These are phyloP conservation scores for Gryllus longicercus DNA, from an alignment of 2,888 invertebrate species.

Conservation along the genomic window DNA sequence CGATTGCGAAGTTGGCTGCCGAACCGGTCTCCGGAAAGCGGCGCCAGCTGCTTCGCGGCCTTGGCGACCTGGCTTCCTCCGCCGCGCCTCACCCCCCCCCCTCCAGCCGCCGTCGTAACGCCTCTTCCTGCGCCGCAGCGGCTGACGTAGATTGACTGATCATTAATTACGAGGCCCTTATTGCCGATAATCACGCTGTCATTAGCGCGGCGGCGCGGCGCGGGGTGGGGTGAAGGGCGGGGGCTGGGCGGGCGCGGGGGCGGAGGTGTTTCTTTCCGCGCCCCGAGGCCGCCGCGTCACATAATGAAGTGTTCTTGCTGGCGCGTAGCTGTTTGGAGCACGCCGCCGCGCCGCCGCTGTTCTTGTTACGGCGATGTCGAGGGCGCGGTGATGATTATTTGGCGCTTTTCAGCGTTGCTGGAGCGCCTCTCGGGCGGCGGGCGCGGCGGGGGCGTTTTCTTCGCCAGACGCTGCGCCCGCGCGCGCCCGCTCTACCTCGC, in stretches of 20 bases:
- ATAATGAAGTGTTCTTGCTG: constrained; percentile 17
- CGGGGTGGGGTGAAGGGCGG: neutral
- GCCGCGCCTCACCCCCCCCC: neutral
- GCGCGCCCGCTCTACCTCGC: neutral
- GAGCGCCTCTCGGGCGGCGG: neutral
- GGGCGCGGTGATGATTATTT: constrained; percentile 17
- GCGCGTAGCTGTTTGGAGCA: constrained; percentile 17
- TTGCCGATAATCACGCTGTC: constrained; percentile 17
- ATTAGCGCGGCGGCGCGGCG: neutral
- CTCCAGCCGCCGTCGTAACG: neutral
- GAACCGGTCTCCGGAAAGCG: neutral
- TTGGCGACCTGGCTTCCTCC: neutral
- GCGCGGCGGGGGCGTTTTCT: neutral
- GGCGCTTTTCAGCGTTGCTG: constrained; percentile 2
- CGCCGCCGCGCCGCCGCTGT: constrained; percentile 1
- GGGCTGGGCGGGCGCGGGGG: neutral
- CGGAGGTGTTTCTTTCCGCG: constrained; percentile 11
- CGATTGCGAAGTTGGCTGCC: no score
- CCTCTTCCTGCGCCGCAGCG: neutral
- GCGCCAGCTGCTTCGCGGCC: neutral
- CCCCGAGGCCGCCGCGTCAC: neutral
- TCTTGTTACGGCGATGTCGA: constrained; percentile 17
- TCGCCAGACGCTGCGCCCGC: neutral
- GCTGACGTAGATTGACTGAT: constrained; percentile 17
- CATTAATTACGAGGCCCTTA: constrained; percentile 17